Percentiles rank a stretch among this genome's conserved stretches.
Conservation (phyloP, 1,140 invertebrate genomes). For the Aradophagus sp. region DNA sequence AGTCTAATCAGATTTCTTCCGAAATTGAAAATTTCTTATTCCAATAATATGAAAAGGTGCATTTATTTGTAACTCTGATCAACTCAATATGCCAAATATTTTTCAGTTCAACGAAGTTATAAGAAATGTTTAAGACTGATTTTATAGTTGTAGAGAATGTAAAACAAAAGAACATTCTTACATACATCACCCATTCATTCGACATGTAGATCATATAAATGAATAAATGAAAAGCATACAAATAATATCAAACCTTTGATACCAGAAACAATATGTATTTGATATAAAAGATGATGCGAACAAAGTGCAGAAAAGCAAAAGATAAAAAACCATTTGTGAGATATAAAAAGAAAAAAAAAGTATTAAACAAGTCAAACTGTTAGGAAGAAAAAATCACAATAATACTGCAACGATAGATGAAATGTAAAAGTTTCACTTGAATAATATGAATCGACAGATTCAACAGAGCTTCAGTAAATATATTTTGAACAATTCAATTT, state of each 20-base stretch:
- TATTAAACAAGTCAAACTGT: no score
- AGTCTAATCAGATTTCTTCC: no score
- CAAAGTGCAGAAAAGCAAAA: slow-evolving; percentile 12
- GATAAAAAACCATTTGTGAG: slow-evolving; percentile 2
- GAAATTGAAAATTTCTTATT: no score
- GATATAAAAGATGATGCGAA: slow-evolving; percentile 60
- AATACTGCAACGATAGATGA: no score
- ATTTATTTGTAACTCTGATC: slow-evolving; percentile 14
- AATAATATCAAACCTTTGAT: slow-evolving; percentile 71
- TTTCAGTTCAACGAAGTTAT: slow-evolving; percentile 66
- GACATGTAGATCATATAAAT: slow-evolving; percentile 62
- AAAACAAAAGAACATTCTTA: slow-evolving; percentile 60
- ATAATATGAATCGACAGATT: slow-evolving; percentile 9
- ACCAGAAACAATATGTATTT: slow-evolving; percentile 68
- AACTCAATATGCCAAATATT: no score
- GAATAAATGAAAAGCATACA: slow-evolving; percentile 42
- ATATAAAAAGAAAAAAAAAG: no score
- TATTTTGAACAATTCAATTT: slow-evolving; percentile 13
- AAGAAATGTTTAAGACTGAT: slow-evolving; percentile 74
- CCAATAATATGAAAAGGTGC: no score
- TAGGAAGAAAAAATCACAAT: no score
- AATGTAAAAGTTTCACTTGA: slow-evolving; percentile 10
- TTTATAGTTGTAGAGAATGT: slow-evolving; percentile 64
- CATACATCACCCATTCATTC: slow-evolving; percentile 67
- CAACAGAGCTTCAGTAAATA: slow-evolving; percentile 20